Evolutionary conservation across 2,888 invertebrate species (phyloP).

Genomic region (Lycaena phlaeas): DNA sequence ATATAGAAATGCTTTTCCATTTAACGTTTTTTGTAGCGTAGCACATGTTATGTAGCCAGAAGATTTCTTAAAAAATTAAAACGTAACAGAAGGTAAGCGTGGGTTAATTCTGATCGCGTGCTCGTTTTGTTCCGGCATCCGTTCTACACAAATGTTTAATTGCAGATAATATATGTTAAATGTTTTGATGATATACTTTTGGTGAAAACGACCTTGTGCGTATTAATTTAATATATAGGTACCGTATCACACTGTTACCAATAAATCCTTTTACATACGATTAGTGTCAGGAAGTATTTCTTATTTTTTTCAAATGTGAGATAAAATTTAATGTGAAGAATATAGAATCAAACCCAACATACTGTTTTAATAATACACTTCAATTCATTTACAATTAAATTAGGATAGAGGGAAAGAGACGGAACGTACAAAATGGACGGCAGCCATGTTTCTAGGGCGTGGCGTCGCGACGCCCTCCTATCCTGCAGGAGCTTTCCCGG

Average conservation of each 20-base stretch:
- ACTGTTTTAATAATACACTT: background rate
- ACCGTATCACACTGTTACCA: no score
- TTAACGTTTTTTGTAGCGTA: no score
- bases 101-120: conserved; percentile 49
- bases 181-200: background rate
- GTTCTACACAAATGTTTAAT: conserved; percentile 48
- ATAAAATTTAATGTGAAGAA: no score
- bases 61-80: conserved; percentile 2
- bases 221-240: background rate
- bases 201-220: background rate
- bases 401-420: background rate
- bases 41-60: conserved; percentile 2
- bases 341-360: no score
- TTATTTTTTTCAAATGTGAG: no score
- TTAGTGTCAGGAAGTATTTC: no score
- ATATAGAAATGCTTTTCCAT: no score
- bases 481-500: conserved; percentile 37
- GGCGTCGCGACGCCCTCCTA: conserved; percentile 47
- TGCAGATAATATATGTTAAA: conserved; percentile 24
- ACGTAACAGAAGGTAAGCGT: conserved; percentile 55
- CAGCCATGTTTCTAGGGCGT: conserved; percentile 33
- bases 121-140: conserved; percentile 58
- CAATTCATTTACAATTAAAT: background rate
- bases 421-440: background rate
- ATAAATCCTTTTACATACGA: no score